These are phyloP conservation scores for Zoanthus sansibaricus DNA, from an alignment of 92 coral and sea anemone genomes.

Conservation along the genomic window DNA sequence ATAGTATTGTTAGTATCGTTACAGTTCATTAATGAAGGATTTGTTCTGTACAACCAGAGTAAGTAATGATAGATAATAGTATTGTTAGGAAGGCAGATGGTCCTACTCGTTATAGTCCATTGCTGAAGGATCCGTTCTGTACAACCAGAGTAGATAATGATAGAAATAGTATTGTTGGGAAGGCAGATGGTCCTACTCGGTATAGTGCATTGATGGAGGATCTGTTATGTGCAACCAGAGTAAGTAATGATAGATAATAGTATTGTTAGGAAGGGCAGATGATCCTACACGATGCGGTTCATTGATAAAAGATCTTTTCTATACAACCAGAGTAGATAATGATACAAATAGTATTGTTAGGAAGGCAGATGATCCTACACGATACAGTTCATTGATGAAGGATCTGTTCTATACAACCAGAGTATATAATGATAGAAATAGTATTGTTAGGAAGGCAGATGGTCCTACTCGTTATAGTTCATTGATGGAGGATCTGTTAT, in stretches of 20 bases:
- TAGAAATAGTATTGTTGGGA: too few species aligned
- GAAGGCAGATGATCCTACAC: not conserved
- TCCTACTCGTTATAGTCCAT: conserved; percentile 82
- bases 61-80: conserved; percentile 56
- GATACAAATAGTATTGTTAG: conserved; percentile 55
- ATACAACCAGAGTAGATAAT: conserved; percentile 53
- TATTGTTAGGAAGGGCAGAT: too few species aligned
- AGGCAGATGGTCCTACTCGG: too few species aligned
- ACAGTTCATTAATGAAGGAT: conserved; percentile 84
- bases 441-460: too few species aligned
- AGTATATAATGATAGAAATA: too few species aligned
- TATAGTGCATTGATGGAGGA: too few species aligned
- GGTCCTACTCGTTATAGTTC: too few species aligned
- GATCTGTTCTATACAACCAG: conserved; percentile 19
- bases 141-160: not conserved
- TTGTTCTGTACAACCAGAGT: conserved; percentile 85
- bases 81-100: conserved; percentile 83
- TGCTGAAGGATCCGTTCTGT: conserved; percentile 83
- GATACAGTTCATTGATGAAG: conserved; percentile 90
- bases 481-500: too few species aligned
- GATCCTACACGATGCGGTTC: too few species aligned
- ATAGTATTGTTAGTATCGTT: conserved; percentile 26
- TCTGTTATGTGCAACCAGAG: too few species aligned
- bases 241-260: too few species aligned
- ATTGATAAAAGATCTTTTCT: too few species aligned